phyloP scores from a whole-genome alignment of 2,888 invertebrate genomes.

The Automeris io region DNA sequence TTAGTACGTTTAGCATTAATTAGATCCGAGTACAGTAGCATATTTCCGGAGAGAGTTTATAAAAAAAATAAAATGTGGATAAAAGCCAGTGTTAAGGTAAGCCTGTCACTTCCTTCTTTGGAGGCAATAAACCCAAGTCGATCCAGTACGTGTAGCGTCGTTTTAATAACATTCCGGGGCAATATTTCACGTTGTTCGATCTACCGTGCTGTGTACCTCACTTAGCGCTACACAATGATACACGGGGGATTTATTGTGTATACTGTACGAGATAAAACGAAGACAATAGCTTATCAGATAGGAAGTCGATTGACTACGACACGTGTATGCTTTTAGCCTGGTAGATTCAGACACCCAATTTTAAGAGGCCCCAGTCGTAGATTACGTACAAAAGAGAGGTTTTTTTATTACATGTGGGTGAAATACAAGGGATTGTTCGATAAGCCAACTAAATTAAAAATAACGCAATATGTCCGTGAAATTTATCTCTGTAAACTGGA shows the following conservation, averaged over 20 bases:
- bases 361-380: slow-evolving; percentile 55
- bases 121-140: slow-evolving; percentile 13
- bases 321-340: slow-evolving; percentile 71
- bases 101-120: slow-evolving; percentile 1
- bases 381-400: slow-evolving; percentile 61
- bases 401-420: slow-evolving; percentile 41
- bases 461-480: no score
- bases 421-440: slow-evolving; percentile 33
- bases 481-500: no score
- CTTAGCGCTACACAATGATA: slow-evolving; percentile 48
- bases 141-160: slow-evolving; percentile 50
- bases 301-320: slow-evolving; percentile 46
- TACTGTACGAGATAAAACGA: slow-evolving; percentile 57
- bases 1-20: no score
- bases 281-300: slow-evolving; percentile 69
- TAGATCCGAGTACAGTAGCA: no score
- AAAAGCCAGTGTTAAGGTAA: no score
- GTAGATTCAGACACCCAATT: slow-evolving; percentile 70
- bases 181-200: slow-evolving; percentile 50
- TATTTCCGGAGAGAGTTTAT: no score
- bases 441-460: slow-evolving; percentile 34
- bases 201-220: slow-evolving; percentile 39
- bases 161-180: slow-evolving; percentile 67
- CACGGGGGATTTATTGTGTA: slow-evolving; percentile 69
- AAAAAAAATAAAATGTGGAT: no score